Percentiles rank a stretch among this genome's conserved stretches.
Conservation (phyloP, 2,888 invertebrate species). For the Andrena hattorfiana region DNA sequence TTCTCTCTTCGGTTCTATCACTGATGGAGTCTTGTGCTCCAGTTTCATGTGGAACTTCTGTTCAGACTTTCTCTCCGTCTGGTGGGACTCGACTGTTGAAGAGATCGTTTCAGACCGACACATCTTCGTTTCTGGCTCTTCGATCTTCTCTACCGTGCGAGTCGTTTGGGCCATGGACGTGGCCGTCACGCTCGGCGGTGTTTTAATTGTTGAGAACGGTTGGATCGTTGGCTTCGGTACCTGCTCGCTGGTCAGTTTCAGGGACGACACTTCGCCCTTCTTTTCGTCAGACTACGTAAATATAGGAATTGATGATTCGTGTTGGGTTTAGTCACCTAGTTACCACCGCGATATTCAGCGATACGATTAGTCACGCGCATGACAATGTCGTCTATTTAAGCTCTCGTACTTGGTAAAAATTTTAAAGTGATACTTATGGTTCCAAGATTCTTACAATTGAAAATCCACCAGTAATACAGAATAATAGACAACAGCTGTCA, state of each 20-base stretch:
- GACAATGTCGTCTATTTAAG: no score
- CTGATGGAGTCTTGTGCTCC: conserved; percentile 81
- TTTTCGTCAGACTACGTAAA: conserved; percentile 78
- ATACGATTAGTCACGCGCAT: neutral
- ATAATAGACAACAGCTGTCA: no score
- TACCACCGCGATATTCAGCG: neutral
- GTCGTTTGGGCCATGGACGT: conserved; percentile 73
- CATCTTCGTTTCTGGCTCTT: conserved; percentile 74
- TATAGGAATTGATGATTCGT: conserved; percentile 28
- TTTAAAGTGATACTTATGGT: no score
- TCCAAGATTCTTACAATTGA: no score
- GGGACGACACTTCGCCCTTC: conserved; percentile 80
- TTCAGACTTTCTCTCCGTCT: conserved; percentile 82
- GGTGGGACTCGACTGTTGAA: conserved; percentile 82
- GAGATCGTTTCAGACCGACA: conserved; percentile 82
- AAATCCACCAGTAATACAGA: no score
- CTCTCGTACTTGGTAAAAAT: no score
- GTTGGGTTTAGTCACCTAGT: no score
- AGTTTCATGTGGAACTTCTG: conserved; percentile 84
- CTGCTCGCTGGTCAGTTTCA: conserved; percentile 79
- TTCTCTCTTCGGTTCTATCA: conserved; percentile 69
- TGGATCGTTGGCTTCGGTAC: conserved; percentile 79
- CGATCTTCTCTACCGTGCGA: conserved; percentile 76
- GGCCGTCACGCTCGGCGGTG: conserved; percentile 63
- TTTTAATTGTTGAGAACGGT: conserved; percentile 78